These are phyloP conservation scores for Cephus cinctus DNA, from an alignment of 1,140 invertebrate genomes.

Conservation along the genomic window DNA sequence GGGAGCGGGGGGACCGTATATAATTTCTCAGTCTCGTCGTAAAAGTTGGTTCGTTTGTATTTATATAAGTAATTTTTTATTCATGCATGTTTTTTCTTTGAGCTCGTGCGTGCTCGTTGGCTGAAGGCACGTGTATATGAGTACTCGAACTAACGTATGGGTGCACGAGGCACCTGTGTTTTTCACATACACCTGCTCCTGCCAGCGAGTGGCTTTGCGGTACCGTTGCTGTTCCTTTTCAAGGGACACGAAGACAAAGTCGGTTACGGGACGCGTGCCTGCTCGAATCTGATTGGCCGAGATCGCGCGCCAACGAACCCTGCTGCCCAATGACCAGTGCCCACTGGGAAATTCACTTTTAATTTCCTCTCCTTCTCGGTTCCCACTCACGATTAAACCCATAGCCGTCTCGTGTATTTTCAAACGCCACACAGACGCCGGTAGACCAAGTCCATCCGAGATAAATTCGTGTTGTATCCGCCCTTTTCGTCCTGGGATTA, in stretches of 20 bases:
- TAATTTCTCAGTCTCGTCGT: too few relatives aligned
- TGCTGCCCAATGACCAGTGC: neutral
- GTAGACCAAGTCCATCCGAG: too few relatives aligned
- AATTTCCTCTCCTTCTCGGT: too few relatives aligned
- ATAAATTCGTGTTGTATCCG: too few relatives aligned
- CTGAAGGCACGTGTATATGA: constrained; percentile 4
- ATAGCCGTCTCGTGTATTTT: too few relatives aligned
- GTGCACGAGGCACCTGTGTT: constrained; percentile 34
- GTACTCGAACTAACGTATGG: neutral
- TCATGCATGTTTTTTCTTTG: constrained; percentile 26
- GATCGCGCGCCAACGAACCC: constrained; percentile 8
- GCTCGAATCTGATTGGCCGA: constrained; percentile 24
- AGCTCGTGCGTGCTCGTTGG: constrained; percentile 17
- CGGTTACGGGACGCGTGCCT: constrained; percentile 22
- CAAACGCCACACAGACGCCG: too few relatives aligned
- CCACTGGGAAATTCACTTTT: neutral
- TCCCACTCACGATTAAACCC: neutral
- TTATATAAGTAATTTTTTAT: constrained; percentile 39
- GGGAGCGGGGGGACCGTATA: neutral
- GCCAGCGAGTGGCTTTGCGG: constrained; percentile 17
- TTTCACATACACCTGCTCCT: constrained; percentile 39
- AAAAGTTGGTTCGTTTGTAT: constrained; percentile 19
- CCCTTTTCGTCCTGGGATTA: too few relatives aligned
- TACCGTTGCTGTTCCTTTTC: constrained; percentile 26
- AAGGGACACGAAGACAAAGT: too few relatives aligned